A percentile compares a stretch with the other conserved stretches of the same genome.
phyloP scores from a whole-genome alignment of 1,140 invertebrate genomes.

The Aphelinus atriplicis region DNA sequence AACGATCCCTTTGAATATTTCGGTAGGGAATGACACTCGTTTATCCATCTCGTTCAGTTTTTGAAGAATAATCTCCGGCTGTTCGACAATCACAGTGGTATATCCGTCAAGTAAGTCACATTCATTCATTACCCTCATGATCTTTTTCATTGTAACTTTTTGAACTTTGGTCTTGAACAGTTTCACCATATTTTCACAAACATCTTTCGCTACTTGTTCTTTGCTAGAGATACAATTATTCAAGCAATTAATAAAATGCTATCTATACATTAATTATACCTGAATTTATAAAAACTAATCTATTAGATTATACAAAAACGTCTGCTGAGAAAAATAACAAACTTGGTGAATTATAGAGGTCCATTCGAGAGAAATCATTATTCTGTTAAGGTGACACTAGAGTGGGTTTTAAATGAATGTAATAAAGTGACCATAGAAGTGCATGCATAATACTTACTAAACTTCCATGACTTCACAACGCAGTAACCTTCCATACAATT shows the following conservation, averaged over 20 bases:
- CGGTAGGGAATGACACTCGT: neutral
- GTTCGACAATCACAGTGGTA: neutral
- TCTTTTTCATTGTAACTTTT: conserved; percentile 1
- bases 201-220: neutral
- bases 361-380: no score
- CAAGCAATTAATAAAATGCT: neutral
- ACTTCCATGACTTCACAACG: conserved; percentile 24
- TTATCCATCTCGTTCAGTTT: neutral
- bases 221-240: neutral
- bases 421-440: no score
- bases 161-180: neutral
- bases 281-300: no score
- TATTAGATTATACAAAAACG: no score
- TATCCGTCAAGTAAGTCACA: conserved; percentile 10
- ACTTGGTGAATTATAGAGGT: no score
- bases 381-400: no score
- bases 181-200: neutral
- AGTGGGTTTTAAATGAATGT: no score
- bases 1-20: conserved; percentile 13
- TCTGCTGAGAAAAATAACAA: no score
- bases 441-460: conserved; percentile 13
- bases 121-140: neutral
- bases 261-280: no score
- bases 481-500: neutral
- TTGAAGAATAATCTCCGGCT: no score